Conservation (phyloP, 2,888 invertebrate species). For the Microctonus brassicae region DNA sequence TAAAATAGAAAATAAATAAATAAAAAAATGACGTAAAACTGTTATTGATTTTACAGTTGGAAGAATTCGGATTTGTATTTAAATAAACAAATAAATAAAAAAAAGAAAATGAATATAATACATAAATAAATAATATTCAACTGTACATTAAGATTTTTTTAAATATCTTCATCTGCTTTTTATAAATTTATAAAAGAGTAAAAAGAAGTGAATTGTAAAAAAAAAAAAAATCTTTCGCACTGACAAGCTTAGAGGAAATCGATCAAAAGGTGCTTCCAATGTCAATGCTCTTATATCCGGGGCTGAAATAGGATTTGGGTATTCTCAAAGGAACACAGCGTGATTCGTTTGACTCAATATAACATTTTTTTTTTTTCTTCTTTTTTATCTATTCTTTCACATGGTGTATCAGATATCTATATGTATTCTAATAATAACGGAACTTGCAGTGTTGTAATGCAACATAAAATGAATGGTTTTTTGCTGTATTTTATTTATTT, state of each 20-base stretch:
- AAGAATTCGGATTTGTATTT: too few relatives aligned
- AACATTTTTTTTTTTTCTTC: too few relatives aligned
- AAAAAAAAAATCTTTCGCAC: background rate
- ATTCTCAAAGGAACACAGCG: background rate
- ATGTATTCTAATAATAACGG: background rate
- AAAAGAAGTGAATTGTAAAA: background rate
- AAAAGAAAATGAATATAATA: too few relatives aligned
- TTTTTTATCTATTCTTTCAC: too few relatives aligned
- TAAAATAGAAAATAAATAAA: background rate
- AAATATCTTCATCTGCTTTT: background rate
- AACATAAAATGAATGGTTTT: background rate
- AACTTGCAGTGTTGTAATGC: background rate
- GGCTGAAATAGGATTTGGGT: background rate
- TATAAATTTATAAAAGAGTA: background rate
- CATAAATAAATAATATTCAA: too few relatives aligned
- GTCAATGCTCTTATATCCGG: background rate
- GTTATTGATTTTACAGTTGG: too few relatives aligned
- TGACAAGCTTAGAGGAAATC: background rate
- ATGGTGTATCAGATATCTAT: background rate
- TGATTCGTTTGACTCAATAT: background rate
- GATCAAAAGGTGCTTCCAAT: background rate
- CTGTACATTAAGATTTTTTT: too few relatives aligned
- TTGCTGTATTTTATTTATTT: background rate
- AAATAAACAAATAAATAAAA: too few relatives aligned
- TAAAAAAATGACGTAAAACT: too few relatives aligned